Percentiles rank a stretch among this genome's conserved stretches.
Conservation (phyloP, 2,888 invertebrate species). For the Stegophylla sp. region DNA sequence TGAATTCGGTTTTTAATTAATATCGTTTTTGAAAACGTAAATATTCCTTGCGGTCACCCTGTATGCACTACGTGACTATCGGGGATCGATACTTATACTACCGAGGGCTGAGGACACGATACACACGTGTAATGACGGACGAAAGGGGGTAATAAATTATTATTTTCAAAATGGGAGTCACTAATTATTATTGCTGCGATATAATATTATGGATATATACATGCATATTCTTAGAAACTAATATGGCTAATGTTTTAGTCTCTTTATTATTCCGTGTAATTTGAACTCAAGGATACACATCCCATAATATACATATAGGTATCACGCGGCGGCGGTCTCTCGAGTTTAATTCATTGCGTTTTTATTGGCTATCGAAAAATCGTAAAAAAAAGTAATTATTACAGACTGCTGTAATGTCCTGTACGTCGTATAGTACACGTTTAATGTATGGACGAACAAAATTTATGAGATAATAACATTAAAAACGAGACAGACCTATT, state of each 20-base stretch:
- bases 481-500: background rate
- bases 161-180: slow-evolving; percentile 40
- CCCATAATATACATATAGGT: background rate
- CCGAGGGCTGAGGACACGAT: too few species aligned
- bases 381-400: slow-evolving; percentile 2
- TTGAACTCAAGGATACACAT: background rate
- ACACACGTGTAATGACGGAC: background rate
- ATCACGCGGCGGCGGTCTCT: background rate
- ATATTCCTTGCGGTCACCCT: too few species aligned
- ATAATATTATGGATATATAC: too few species aligned
- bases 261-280: slow-evolving; percentile 28
- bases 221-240: slow-evolving; percentile 25
- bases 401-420: too few species aligned
- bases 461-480: background rate
- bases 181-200: slow-evolving; percentile 13
- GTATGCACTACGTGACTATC: too few species aligned
- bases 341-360: background rate
- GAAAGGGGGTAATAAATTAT: slow-evolving; percentile 44
- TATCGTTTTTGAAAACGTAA: too few species aligned
- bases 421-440: too few species aligned
- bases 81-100: too few species aligned
- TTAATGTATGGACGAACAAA: background rate
- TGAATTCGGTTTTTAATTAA: too few species aligned
- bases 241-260: slow-evolving; percentile 40
- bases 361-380: background rate